Percentiles rank a stretch among this genome's conserved stretches.
Evolutionary conservation across 2,113 vertebrate species (phyloP).

Genomic region (Corydoras maculifer): DNA sequence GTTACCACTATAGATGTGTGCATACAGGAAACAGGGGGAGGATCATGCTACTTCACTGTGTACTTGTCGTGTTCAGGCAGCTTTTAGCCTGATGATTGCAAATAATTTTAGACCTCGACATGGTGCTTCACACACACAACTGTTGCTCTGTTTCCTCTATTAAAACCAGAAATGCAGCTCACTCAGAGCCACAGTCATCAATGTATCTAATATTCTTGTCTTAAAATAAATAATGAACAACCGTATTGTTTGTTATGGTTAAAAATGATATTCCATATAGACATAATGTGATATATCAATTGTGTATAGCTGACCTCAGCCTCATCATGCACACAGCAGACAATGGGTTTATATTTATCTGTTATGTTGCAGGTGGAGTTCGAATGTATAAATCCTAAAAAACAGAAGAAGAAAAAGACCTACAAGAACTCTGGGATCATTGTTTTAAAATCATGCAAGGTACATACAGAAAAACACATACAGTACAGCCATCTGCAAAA

Average conservation of each 20-base stretch:
- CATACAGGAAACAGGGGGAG: constrained; percentile 14
- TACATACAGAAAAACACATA: constrained; percentile 49
- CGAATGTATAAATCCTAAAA: constrained; percentile 96
- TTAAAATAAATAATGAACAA: too few relatives aligned
- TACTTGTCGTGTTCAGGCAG: not conserved
- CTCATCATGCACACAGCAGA: not conserved
- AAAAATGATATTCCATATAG: too few relatives aligned
- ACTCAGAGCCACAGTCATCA: too few relatives aligned
- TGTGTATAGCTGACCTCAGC: too few relatives aligned
- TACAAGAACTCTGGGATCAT: constrained; percentile 96
- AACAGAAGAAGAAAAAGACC: constrained; percentile 95
- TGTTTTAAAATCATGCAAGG: constrained; percentile 87
- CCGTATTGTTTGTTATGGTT: too few relatives aligned
- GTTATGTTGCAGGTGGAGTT: constrained; percentile 79
- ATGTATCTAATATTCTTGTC: too few relatives aligned
- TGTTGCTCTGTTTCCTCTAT: too few relatives aligned
- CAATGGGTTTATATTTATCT: not conserved
- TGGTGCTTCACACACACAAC: not conserved
- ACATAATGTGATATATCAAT: too few relatives aligned
- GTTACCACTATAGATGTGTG: constrained; percentile 6
- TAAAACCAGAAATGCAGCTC: too few relatives aligned
- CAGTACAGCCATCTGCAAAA: constrained; percentile 34
- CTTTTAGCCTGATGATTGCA: not conserved
- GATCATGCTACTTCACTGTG: not conserved
- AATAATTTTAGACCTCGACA: not conserved